phyloP scores from a whole-genome alignment of 2,888 invertebrate species.

The Ormyrus thymus region DNA sequence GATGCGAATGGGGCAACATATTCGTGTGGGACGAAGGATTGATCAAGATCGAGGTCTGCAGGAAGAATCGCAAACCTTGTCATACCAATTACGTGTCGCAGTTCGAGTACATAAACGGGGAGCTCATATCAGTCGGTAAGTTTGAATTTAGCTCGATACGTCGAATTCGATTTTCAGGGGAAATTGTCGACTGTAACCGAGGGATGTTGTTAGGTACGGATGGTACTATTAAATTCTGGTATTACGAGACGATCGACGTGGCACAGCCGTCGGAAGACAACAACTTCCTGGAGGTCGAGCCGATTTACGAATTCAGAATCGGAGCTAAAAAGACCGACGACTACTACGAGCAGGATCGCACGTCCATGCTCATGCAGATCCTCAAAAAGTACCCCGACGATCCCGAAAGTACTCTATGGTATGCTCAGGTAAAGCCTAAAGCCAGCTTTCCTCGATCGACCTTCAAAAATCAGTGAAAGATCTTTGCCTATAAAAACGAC shows the following conservation, averaged over 20 bases:
- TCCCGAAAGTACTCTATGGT: slow-evolving; percentile 77
- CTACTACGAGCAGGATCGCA: neutral
- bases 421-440: slow-evolving; percentile 87
- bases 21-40: slow-evolving; percentile 93
- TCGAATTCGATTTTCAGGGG: slow-evolving; percentile 25
- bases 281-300: slow-evolving; percentile 88
- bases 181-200: neutral
- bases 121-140: slow-evolving; percentile 78
- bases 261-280: slow-evolving; percentile 90
- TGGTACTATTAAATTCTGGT: slow-evolving; percentile 90
- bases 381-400: slow-evolving; percentile 75
- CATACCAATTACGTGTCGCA: slow-evolving; percentile 85
- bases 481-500: too few relatives aligned
- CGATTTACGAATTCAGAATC: slow-evolving; percentile 88
- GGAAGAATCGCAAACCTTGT: slow-evolving; percentile 83
- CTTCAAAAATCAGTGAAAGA: neutral
- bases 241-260: slow-evolving; percentile 92
- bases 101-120: slow-evolving; percentile 76
- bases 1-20: slow-evolving; percentile 94
- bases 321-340: slow-evolving; percentile 65
- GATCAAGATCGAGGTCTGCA: slow-evolving; percentile 88
- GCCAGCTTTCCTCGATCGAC: slow-evolving; percentile 10
- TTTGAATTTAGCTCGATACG: slow-evolving; percentile 56
- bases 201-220: slow-evolving; percentile 78
- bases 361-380: slow-evolving; percentile 76